phyloP scores from a whole-genome alignment of 2,888 invertebrate species.

The Altica lythri region DNA sequence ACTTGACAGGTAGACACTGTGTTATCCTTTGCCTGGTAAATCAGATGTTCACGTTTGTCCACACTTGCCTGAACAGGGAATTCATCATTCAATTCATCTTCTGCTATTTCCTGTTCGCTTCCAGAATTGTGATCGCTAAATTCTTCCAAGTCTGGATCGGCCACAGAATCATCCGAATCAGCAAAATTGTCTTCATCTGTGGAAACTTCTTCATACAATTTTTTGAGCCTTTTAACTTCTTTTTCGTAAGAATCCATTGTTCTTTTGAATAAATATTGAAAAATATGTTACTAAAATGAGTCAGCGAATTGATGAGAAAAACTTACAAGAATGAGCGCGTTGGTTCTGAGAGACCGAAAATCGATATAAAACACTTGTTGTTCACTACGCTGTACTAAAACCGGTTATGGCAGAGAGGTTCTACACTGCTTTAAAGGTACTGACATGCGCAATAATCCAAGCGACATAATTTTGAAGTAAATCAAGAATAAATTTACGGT shows the following conservation, averaged over 20 bases:
- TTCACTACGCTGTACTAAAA: background rate
- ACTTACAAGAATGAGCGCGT: conserved; percentile 7
- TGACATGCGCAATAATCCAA: background rate
- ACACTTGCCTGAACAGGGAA: background rate
- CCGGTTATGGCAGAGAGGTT: background rate
- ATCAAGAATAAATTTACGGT: no score
- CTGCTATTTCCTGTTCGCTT: conserved; percentile 3
- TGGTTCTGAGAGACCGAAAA: no score
- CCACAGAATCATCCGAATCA: conserved; percentile 11
- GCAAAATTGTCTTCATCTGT: conserved; percentile 5
- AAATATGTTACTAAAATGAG: no score
- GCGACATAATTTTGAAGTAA: background rate
- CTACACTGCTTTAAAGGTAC: conserved; percentile 9
- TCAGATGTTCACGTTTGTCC: conserved; percentile 3
- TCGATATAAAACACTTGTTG: background rate
- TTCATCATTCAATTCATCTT: background rate
- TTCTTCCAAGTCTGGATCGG: conserved; percentile 1
- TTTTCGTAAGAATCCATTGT: conserved; percentile 4
- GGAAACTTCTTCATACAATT: conserved; percentile 34
- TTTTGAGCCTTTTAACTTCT: background rate
- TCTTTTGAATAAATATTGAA: background rate
- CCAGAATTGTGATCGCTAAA: conserved; percentile 7
- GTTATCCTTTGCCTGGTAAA: conserved; percentile 11
- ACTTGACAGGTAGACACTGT: conserved; percentile 13
- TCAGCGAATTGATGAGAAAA: no score